Conservation (phyloP, 2,113 vertebrate genomes). For the Pelvicachromis taeniatus region DNA sequence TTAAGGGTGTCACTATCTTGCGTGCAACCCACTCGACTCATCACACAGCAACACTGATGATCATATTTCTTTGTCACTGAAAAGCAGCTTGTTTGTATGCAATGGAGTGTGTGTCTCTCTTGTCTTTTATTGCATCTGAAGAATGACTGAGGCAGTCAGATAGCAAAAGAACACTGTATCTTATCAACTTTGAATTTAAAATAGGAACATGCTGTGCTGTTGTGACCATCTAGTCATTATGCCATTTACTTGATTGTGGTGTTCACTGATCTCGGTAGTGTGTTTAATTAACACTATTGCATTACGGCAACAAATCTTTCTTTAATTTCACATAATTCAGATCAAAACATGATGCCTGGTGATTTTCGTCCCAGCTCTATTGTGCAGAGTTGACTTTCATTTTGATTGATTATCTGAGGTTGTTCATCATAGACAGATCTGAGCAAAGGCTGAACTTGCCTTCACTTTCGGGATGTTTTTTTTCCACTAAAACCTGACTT, state of each 20-base stretch:
- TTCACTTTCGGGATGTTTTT: background rate
- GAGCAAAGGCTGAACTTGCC: background rate
- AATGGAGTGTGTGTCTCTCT: background rate
- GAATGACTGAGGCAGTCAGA: background rate
- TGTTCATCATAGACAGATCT: background rate
- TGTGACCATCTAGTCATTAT: background rate
- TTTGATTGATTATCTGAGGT: background rate
- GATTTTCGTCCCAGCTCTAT: background rate
- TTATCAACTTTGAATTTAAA: background rate
- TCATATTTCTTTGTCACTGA: background rate
- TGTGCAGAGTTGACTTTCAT: background rate
- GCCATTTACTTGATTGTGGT: background rate
- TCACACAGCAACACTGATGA: background rate
- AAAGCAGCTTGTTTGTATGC: background rate
- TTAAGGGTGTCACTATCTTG: background rate
- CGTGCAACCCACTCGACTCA: background rate
- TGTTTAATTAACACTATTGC: background rate
- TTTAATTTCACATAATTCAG: background rate
- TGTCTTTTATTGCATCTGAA: background rate
- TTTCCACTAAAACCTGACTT: background rate
- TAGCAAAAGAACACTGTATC: background rate
- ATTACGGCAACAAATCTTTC: background rate
- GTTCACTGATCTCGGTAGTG: background rate
- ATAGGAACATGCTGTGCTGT: background rate
- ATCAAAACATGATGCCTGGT: background rate